Percentiles rank a stretch among this genome's conserved stretches.
Conservation (phyloP, 2,797 vertebrate species). For the Taeniopygia guttata region DNA sequence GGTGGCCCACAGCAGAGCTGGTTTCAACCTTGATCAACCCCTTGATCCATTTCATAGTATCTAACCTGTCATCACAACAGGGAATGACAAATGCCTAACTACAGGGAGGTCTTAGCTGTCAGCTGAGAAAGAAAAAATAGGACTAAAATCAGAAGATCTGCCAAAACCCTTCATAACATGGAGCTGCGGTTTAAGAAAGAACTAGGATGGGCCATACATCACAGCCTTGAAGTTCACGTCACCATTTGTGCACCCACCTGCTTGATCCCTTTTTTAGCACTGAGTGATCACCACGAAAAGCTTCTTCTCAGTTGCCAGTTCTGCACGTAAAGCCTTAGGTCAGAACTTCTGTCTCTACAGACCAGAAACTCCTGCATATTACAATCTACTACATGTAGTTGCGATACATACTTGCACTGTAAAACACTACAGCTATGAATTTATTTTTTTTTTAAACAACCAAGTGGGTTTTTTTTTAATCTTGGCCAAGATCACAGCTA, state of each 20-base stretch:
- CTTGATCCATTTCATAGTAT: not conserved
- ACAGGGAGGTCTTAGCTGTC: not conserved
- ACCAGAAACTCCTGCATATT: not conserved
- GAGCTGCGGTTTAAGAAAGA: not conserved
- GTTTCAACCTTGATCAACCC: not conserved
- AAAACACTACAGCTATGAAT: not conserved
- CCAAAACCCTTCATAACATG: not conserved
- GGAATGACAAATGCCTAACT: not conserved
- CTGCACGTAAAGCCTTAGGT: not conserved
- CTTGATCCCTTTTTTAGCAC: not conserved
- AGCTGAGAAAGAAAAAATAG: not conserved
- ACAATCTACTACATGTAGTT: not conserved
- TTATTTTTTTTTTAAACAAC: not conserved
- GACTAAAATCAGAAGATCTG: not conserved
- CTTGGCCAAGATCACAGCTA: not conserved
- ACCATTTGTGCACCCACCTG: not conserved
- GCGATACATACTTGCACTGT: not conserved
- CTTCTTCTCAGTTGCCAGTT: not conserved
- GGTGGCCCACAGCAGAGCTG: not conserved
- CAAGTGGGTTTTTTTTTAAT: not conserved
- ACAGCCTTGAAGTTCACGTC: not conserved
- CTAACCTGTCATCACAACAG: not conserved
- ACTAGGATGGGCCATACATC: not conserved
- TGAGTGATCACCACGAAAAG: not conserved
- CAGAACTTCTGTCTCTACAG: not conserved